Percentiles rank a stretch among this genome's conserved stretches.
These are phyloP conservation scores for Rallus limicola DNA, from an alignment of 2,113 vertebrate species.

Conservation along the genomic window DNA sequence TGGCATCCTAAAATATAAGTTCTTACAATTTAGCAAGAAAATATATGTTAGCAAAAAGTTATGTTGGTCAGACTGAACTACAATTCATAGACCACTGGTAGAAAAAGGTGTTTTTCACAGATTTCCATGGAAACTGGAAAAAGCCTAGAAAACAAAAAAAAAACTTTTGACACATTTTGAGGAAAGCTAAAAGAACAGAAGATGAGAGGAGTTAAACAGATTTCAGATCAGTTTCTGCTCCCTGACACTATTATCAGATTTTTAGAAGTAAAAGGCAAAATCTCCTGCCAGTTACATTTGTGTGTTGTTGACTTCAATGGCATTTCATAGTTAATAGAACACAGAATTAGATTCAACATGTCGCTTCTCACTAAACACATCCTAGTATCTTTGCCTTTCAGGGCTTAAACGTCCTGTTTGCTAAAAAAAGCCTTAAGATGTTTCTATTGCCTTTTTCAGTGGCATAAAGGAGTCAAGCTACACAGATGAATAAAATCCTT, in stretches of 20 bases:
- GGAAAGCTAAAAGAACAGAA: neutral
- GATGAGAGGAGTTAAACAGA: neutral
- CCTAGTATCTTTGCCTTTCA: neutral
- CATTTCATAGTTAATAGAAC: constrained; percentile 9
- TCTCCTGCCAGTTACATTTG: neutral
- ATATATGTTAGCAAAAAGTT: neutral
- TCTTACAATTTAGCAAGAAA: neutral
- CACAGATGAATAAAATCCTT: neutral
- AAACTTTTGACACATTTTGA: neutral
- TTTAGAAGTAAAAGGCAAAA: constrained; percentile 16
- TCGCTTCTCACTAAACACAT: neutral
- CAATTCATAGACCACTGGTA: neutral
- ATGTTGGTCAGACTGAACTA: neutral
- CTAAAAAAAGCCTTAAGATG: neutral
- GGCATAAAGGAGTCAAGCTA: neutral
- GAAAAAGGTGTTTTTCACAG: neutral
- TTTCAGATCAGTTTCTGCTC: neutral
- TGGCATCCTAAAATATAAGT: neutral
- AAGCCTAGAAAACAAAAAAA: neutral
- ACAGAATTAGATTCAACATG: neutral
- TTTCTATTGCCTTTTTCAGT: neutral
- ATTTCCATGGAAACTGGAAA: neutral
- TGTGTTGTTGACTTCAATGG: neutral
- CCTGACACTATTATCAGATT: neutral
- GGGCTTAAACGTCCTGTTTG: neutral